These are phyloP conservation scores for Eupithecia dodoneata DNA, from an alignment of 2,888 invertebrate species.

Conservation along the genomic window DNA sequence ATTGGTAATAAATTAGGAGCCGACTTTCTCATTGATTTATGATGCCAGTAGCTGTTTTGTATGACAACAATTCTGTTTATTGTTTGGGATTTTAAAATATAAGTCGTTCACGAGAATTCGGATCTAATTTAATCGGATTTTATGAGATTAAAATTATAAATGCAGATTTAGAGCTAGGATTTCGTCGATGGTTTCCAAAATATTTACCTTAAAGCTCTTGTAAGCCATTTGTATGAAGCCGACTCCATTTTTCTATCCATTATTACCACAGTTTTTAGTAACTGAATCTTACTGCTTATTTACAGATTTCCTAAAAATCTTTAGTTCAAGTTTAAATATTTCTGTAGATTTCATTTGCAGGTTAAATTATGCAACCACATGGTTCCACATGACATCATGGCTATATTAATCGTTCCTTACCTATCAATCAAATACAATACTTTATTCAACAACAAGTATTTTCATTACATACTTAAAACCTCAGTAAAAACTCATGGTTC, in stretches of 20 bases:
- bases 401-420: slow-evolving; percentile 4
- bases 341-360: neutral
- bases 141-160: slow-evolving; percentile 23
- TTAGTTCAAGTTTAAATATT: neutral
- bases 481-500: slow-evolving; percentile 25
- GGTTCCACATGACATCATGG: slow-evolving; percentile 18
- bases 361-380: neutral
- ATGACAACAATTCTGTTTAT: slow-evolving; percentile 44
- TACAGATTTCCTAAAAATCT: neutral
- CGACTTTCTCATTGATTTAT: slow-evolving; percentile 65
- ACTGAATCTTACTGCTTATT: neutral
- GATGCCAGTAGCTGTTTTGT: slow-evolving; percentile 57
- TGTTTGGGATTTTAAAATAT: slow-evolving; percentile 37
- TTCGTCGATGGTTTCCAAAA: slow-evolving; percentile 16
- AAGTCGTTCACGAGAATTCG: slow-evolving; percentile 25
- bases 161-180: slow-evolving; percentile 19
- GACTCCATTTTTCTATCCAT: neutral
- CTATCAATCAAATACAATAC: neutral
- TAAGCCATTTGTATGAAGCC: slow-evolving; percentile 8
- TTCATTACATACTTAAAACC: slow-evolving; percentile 3
- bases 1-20: slow-evolving; percentile 56
- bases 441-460: slow-evolving; percentile 14
- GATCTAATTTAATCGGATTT: slow-evolving; percentile 32
- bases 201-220: slow-evolving; percentile 11
- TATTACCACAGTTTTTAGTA: neutral